phyloP scores from a whole-genome alignment of 2,113 vertebrate genomes.

The Neodon shergylaensis region DNA sequence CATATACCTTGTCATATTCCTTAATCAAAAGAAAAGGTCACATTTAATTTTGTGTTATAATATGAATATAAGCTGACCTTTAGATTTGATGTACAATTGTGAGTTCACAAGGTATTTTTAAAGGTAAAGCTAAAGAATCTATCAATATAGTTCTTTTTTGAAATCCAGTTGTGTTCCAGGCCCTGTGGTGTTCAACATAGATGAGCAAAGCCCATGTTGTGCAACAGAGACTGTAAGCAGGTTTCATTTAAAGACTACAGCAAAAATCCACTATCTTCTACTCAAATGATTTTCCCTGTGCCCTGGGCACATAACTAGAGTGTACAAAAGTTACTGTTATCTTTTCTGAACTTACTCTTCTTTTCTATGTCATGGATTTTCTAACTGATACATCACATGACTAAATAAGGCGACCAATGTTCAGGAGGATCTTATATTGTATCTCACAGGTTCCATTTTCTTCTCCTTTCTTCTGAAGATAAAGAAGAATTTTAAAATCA shows the following conservation, averaged over 20 bases:
- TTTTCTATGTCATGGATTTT: neutral
- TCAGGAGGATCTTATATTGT: accelerated
- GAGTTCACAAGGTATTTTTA: neutral
- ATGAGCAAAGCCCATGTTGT: neutral
- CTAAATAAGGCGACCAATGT: neutral
- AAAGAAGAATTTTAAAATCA: neutral
- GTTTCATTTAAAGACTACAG: neutral
- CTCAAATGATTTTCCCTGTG: neutral
- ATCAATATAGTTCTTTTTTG: neutral
- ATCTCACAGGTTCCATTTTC: neutral
- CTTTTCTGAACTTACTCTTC: neutral
- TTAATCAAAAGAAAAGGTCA: neutral
- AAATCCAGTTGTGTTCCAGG: neutral
- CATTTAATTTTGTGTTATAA: neutral
- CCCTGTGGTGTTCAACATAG: neutral
- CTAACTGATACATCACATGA: neutral
- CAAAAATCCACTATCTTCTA: neutral
- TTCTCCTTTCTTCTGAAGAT: neutral
- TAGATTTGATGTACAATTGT: neutral
- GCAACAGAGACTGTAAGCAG: neutral
- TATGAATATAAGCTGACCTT: neutral
- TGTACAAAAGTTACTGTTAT: neutral
- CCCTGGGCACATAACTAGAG: neutral
- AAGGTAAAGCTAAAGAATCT: neutral
- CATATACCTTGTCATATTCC: neutral